Evolutionary conservation across 2,797 vertebrate genomes (phyloP), one percentile per base, ranked within the genome.

Genomic region (Thunnus albacares): DNA sequence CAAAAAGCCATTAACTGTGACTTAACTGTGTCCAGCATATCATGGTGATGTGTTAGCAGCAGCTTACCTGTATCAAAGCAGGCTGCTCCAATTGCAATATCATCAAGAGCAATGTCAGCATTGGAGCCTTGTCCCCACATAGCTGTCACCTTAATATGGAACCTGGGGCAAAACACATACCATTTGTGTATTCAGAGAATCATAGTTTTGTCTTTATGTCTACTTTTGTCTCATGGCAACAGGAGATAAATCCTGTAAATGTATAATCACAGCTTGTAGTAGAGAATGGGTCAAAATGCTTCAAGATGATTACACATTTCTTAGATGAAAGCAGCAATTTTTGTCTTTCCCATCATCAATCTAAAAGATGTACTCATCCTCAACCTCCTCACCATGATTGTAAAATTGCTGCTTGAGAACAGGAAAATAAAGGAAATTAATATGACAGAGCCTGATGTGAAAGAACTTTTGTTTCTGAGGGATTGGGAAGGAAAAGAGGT

Each of bases 21-120:
- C 35, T 38, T 38, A 38, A 38, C 38, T 38, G 38, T 38, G 38
- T 12, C 14, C 8, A 30, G 5, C 2, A 5, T 24, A 41, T 67
- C 5, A 38, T 22, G 7, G 28, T 47, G 24, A 3, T 17, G 28
- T 15, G 13, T 65, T 9, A 65, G 18, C 43, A 22, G 9, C 35
- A 53, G 45, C 52, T 92, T 88, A 98, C 97, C 96, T 2, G 93
- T 85, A 63, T 84, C 71, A 76, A 96, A 97, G 92, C 97, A 98
- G 61, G 95, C 89, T 24, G 95, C 93, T 77, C 96, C 96, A 67
- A 98, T 87, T 0, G 97, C 95, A 62, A 97, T 94, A 38, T 97
- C 94, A 93, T 98, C 97, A 0, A 98, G 28, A 53, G 97, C 96
- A 17, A 98, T 87, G 80, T 97, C 96, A 74, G 96, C 97, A 58